Base-by-base conservation (phyloP, 2,888 invertebrate genomes). In the Agrochola litura region DNA sequence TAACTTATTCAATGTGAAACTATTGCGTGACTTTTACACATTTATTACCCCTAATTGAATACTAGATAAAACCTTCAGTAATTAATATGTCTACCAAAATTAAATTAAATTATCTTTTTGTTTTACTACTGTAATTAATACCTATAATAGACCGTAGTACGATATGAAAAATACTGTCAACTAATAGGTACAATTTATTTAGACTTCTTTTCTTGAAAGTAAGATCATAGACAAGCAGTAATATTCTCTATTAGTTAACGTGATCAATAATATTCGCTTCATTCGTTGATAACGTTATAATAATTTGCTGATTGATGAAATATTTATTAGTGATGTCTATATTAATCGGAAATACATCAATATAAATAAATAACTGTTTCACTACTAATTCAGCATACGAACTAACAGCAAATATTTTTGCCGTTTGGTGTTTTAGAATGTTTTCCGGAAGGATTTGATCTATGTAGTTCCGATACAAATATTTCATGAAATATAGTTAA, bases 1-100 rank as follows among this genome's bases (percentile, higher is more conserved):
- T 75, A 58, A 54, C 60, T 61, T 58, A 75, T 73, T 77, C 49
- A 82, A 56, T 67, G 16, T 58, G 30, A 60, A 70, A 73, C 73
- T 46, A 71, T 86, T 71, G 78, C 78, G 73, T 83, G 86, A 25
- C 73, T 60, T 52, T 25, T 46, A 56, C 9, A 71, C n/a, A 73
- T 76, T 81, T 72, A 37, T 76, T 66, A 54, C 22, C 37, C 2
- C n/a, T 54, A 72, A 68, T 41, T 64, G 52, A 83, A 71, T 68
- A 68, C 58, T 58, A 84, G 60, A 60, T 56, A 68, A 6, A 30
- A 6, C 0, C 14, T 65, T 54, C 25, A 12, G 22, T 37, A 69
- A 46, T 54, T 79, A 67, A 67, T 60, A 73, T 25, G 22, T 22
- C 60, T 43, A 46, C 16, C 14, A 25, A 30, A 56, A 43, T 58